Evolutionary conservation across 2,797 vertebrate species (phyloP), one percentile per base, ranked within the genome.

Genomic region (Lepilemur septentrionalis): DNA sequence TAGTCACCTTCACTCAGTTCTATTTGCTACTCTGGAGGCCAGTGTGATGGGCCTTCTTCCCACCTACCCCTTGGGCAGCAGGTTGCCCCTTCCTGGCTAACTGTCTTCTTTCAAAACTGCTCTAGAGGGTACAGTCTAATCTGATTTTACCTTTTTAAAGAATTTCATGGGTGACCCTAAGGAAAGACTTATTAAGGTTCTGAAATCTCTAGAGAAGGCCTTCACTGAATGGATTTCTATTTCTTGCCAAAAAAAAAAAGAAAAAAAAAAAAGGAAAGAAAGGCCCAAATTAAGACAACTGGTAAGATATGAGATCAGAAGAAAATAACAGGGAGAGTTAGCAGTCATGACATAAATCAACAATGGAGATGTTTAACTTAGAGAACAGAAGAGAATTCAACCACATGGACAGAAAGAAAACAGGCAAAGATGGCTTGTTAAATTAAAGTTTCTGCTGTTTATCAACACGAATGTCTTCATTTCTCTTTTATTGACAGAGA

Each of bases 171-270:
- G 35, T 89, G 30, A 76, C 65, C 41, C 38, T 72, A 18, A 6
- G 20, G 12, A 59, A 50, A 81, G 63, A 63, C 78, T 92, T 84
- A 90, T 80, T 76, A 92, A 81, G 55, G 22, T 5, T 43, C 20
- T 75, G 82, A 70, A 82, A 83, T 89, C n/a, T 83, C 70, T n/a
- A 14, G 59, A 93, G 85, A 94, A 46, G 22, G 23, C 35, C 28
- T 95, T 96, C 67, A 50, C 22, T 22, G 32, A 89, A 69, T 90
- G 73, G 32, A 65, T 88, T 97, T 95, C 22, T 92, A 30, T 80
- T 87, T 87, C 59, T 92, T 55, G 28, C 10, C 6, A 38, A 35
- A 12, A 23, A 10, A 13, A 48, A 55, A 23, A 55, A 79, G 7
- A 17, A 57, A 25, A 5, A 8, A 18, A 17, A 32, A 14, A 3